Evolutionary conservation across 2,888 invertebrate genomes (phyloP).

Genomic region (Stenolophus ochropezus): DNA sequence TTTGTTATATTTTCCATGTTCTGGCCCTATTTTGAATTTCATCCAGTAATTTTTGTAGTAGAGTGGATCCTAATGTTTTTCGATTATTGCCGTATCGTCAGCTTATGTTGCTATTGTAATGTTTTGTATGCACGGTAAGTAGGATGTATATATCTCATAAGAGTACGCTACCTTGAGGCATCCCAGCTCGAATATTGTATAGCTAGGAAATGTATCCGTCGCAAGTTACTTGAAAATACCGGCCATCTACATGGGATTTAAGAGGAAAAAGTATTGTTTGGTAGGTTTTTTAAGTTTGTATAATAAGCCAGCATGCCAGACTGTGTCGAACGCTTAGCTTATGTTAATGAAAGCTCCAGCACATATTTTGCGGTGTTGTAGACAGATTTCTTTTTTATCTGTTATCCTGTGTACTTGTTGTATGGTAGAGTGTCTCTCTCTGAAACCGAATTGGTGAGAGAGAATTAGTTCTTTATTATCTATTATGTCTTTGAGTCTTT

Average conservation of each 20-base stretch:
- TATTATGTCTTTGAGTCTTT: constrained; percentile 49
- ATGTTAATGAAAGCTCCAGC: neutral
- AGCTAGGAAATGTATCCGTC: neutral
- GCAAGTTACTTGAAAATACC: no score
- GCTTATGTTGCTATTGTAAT: neutral
- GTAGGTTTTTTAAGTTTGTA: no score
- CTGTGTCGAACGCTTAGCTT: neutral
- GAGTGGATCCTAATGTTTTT: neutral
- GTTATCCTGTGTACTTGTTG: constrained; percentile 10
- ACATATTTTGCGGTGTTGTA: neutral
- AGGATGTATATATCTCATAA: neutral
- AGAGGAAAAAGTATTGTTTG: no score
- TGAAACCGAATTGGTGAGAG: constrained; percentile 27
- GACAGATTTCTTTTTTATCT: neutral
- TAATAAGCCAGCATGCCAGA: neutral
- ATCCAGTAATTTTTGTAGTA: neutral
- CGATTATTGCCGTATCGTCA: neutral
- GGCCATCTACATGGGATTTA: no score
- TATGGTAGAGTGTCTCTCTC: constrained; percentile 14
- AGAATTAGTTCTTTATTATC: constrained; percentile 3
- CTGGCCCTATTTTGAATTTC: constrained; percentile 53
- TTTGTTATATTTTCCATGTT: constrained; percentile 61
- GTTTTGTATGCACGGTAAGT: neutral
- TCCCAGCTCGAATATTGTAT: neutral
- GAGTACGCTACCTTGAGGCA: neutral